Evolutionary conservation across 2,888 invertebrate genomes (phyloP).

Genomic region (Plebejus anna): DNA sequence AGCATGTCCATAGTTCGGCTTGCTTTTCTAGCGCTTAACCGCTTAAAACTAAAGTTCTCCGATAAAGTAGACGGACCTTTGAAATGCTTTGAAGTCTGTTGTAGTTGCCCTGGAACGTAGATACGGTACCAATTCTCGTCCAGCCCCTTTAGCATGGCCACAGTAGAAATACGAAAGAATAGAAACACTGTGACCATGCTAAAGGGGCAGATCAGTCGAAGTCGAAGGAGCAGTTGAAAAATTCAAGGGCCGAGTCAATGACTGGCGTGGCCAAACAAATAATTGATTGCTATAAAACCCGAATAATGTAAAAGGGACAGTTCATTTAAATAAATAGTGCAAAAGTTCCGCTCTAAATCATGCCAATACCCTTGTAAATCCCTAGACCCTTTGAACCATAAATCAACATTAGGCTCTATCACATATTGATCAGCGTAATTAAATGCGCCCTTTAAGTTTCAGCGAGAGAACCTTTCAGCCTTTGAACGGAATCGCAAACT

Average conservation of each 20-base stretch:
- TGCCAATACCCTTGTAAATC: slow-evolving; percentile 25
- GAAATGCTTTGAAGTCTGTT: neutral
- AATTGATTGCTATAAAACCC: neutral
- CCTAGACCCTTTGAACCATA: slow-evolving; percentile 24
- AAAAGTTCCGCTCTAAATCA: slow-evolving; percentile 26
- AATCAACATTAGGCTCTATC: slow-evolving; percentile 25
- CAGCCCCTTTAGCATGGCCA: too few relatives aligned
- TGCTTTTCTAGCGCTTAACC: neutral
- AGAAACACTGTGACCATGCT: too few relatives aligned
- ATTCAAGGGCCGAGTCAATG: neutral
- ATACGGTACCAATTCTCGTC: neutral
- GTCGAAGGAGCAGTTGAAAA: neutral
- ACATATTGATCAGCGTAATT: slow-evolving; percentile 22
- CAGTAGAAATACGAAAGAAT: too few relatives aligned
- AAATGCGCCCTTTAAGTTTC: neutral
- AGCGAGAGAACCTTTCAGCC: neutral
- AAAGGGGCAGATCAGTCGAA: neutral
- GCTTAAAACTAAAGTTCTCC: neutral
- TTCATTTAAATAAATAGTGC: slow-evolving; percentile 12
- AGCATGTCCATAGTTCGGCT: neutral
- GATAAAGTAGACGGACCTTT: neutral
- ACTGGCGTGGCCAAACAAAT: neutral
- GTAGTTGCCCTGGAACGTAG: neutral
- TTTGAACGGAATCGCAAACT: neutral
- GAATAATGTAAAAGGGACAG: neutral